Evolutionary conservation across 2,113 vertebrate genomes (phyloP), one percentile per base, ranked within the genome.

Genomic region (Phoenicopterus ruber): DNA sequence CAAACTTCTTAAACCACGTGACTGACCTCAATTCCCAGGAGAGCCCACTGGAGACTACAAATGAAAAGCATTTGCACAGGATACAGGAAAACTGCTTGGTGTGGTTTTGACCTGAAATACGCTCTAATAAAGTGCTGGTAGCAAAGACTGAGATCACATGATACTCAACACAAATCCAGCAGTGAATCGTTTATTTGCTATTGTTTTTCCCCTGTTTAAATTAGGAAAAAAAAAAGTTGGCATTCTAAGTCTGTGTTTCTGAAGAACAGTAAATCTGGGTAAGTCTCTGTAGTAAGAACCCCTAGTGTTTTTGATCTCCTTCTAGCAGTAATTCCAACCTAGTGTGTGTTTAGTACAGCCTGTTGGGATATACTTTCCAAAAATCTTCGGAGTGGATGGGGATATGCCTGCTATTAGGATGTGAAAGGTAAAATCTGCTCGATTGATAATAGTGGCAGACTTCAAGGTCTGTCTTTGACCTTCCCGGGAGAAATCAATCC

Each of bases 11-110:
- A 77, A 73, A 81, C 55, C 76, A 77, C 14, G 58, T 83, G 81
- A 65, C n/a, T 91, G 86, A 91, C 84, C 77, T 89, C 86, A 66
- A 28, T 62, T 95, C 81, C 66, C 84, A 62, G 47, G 81, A 77
- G 54, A 80, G 22, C 29, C 65, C 0, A 3, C 73, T 80, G 61
- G 49, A 89, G 74, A 93, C 66, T 52, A 82, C 57, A 82, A 88
- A 88, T 86, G 71, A 91, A 93, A 86, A 94, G 59, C 78, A 32
- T 76, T 93, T 96, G 36, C 50, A 71, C 65, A 58, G 57, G 87
- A 82, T 72, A 47, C 19, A 54, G 58, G 66, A 66, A 54, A 79
- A 90, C 46, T 57, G 17, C 44, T 82, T 49, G 46, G 9, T 87
- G 70, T 82, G 70, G 17, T 70, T 94, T 88, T 93, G 78, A 80